Evolutionary conservation across 2,113 vertebrate genomes (phyloP).

Genomic region (Hipposideros armiger): DNA sequence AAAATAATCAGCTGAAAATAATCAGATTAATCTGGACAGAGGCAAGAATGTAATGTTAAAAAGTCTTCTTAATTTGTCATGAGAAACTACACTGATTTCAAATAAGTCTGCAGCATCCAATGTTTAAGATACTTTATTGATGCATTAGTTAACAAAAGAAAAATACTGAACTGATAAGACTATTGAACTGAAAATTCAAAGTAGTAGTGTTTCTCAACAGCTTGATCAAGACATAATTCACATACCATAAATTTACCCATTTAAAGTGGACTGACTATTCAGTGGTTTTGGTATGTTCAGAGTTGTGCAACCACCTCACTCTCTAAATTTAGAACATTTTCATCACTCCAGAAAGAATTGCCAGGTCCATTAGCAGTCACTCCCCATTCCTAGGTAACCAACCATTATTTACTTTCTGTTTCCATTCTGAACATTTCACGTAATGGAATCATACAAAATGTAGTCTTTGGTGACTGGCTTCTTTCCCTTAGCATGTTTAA

Average conservation of each 20-base stretch:
- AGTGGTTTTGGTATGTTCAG: neutral
- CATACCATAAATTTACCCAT: neutral
- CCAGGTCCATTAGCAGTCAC: neutral
- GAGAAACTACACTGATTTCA: neutral
- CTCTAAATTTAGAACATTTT: neutral
- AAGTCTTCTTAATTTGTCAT: neutral
- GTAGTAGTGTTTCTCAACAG: neutral
- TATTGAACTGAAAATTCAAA: neutral
- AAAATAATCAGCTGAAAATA: neutral
- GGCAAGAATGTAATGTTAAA: neutral
- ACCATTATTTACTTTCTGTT: neutral
- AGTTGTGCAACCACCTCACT: neutral
- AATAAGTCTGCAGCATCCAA: neutral
- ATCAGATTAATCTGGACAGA: neutral
- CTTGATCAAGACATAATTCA: neutral
- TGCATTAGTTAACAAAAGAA: neutral
- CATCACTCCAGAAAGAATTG: neutral
- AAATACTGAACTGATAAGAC: neutral
- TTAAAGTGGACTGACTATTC: neutral
- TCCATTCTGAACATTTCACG: neutral
- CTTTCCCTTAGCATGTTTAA: neutral
- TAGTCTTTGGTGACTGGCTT: neutral
- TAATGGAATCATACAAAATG: neutral
- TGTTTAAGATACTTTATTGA: conserved; percentile 7
- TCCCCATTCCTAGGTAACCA: neutral